phyloP scores from a whole-genome alignment of 2,888 invertebrate genomes.

The Nezara viridula region DNA sequence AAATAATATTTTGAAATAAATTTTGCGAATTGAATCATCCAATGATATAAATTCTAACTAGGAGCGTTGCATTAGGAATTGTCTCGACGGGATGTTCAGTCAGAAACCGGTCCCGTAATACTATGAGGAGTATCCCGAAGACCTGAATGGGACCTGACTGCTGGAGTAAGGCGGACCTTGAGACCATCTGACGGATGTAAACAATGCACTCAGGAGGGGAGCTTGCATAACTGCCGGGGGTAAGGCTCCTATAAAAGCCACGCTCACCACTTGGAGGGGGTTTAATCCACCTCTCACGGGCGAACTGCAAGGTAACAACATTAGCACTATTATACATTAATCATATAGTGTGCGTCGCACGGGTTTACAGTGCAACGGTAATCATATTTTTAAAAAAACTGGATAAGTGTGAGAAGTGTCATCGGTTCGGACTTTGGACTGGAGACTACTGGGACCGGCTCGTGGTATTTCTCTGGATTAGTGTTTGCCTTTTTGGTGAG shows the following conservation, averaged over 20 bases:
- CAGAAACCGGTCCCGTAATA: background rate
- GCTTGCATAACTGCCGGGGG: background rate
- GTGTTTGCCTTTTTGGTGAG: slow-evolving; percentile 22
- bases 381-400: background rate
- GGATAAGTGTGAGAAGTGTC: slow-evolving; percentile 30
- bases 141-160: background rate
- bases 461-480: background rate
- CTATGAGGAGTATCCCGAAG: background rate
- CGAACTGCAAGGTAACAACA: slow-evolving; percentile 51
- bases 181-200: slow-evolving; percentile 28
- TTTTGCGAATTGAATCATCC: background rate
- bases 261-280: slow-evolving; percentile 38
- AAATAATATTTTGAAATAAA: too few species aligned
- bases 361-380: background rate
- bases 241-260: slow-evolving; percentile 34
- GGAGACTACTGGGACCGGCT: background rate
- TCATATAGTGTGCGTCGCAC: background rate
- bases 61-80: background rate
- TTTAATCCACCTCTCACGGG: slow-evolving; percentile 51
- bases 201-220: background rate
- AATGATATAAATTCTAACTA: too few species aligned
- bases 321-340: slow-evolving; percentile 47
- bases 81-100: background rate
- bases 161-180: slow-evolving; percentile 16
- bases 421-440: background rate